These are phyloP conservation scores for Danionella dracula DNA, from an alignment of 2,797 vertebrate species.

Conservation along the genomic window DNA sequence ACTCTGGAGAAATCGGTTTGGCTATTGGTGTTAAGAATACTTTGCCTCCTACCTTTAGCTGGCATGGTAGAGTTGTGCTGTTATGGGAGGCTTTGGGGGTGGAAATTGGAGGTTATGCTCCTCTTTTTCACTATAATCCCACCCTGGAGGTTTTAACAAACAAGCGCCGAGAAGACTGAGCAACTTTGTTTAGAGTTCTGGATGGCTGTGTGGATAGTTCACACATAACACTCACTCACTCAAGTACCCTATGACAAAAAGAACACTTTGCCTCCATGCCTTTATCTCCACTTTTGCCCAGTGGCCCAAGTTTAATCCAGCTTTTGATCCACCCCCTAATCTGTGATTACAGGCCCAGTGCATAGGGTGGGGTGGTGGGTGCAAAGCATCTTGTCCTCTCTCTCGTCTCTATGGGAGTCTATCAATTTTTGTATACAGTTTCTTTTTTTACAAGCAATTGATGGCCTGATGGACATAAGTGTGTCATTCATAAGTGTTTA, in stretches of 20 bases:
- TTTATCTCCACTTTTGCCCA: conserved; percentile 70
- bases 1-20: conserved; percentile 42
- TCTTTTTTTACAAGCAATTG: no score
- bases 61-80: conserved; percentile 34
- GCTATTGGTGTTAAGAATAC: conserved; percentile 43
- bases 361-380: conserved; percentile 65
- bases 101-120: conserved; percentile 66
- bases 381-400: conserved; percentile 40
- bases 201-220: conserved; percentile 27
- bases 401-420: conserved; percentile 57
- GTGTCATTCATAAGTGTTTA: no score
- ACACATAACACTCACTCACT: background rate
- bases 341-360: conserved; percentile 74
- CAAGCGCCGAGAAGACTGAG: conserved; percentile 31
- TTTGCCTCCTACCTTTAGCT: conserved; percentile 40
- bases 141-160: conserved; percentile 39
- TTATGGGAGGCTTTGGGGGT: conserved; percentile 54
- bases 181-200: conserved; percentile 24
- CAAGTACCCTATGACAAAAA: conserved; percentile 31
- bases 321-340: conserved; percentile 78
- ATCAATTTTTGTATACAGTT: conserved; percentile 68
- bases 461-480: no score
- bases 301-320: conserved; percentile 76
- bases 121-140: conserved; percentile 52
- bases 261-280: conserved; percentile 57